phyloP scores from a whole-genome alignment of 2,113 vertebrate species.

The Ptyas mucosa region DNA sequence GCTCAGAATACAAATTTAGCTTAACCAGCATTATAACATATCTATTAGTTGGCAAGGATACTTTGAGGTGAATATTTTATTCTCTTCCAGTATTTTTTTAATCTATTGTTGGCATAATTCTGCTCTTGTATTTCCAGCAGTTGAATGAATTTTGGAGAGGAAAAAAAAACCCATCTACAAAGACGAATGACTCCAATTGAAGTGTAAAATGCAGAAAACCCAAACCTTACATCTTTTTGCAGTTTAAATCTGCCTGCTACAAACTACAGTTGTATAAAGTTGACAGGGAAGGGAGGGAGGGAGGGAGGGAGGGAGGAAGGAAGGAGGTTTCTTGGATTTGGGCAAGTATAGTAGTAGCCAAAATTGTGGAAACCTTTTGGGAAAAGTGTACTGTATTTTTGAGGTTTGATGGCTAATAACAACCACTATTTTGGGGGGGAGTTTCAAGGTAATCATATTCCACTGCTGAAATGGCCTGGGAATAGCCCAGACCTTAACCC shows the following conservation, averaged over 20 bases:
- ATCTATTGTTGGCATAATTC: background rate
- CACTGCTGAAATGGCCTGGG: too few relatives aligned
- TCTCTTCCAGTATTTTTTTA: background rate
- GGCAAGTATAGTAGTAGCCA: background rate
- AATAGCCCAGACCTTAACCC: too few relatives aligned
- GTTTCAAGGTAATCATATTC: too few relatives aligned
- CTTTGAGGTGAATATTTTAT: background rate
- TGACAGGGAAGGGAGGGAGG: background rate
- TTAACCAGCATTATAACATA: background rate
- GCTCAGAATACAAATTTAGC: slow-evolving; percentile 1
- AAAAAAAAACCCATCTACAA: background rate
- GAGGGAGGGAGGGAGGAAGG: background rate
- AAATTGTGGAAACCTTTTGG: too few relatives aligned
- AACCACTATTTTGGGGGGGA: too few relatives aligned
- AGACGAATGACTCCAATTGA: slow-evolving; percentile 12
- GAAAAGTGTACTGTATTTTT: too few relatives aligned
- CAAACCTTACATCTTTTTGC: background rate
- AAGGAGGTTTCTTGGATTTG: background rate
- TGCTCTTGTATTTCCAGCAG: background rate
- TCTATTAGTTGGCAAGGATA: slow-evolving; percentile 4
- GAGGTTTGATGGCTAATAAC: too few relatives aligned
- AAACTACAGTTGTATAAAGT: background rate
- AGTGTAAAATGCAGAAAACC: background rate
- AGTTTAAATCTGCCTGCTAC: background rate
- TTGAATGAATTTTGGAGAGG: background rate